Evolutionary conservation across 37 sponge, comb jelly and placozoan genomes (phyloP).

Genomic region (Crambe crambe): DNA sequence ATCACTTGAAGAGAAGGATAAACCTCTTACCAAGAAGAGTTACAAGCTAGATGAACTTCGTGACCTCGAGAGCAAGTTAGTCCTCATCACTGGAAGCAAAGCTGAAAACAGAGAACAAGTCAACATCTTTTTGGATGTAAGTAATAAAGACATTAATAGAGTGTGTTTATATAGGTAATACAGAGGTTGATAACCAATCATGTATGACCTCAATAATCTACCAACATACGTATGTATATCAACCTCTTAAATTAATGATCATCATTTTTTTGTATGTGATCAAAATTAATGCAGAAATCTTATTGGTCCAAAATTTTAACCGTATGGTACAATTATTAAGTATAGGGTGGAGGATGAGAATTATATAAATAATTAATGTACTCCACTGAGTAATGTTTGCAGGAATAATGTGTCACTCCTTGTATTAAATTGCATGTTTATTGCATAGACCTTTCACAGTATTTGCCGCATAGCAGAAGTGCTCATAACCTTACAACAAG

Average conservation of each 20-base stretch:
- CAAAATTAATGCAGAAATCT: too few relatives aligned
- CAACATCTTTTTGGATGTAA: slow-evolving; percentile 57
- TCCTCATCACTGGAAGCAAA: slow-evolving; percentile 75
- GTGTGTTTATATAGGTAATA: neutral
- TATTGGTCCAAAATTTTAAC: too few relatives aligned
- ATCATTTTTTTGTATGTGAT: too few relatives aligned
- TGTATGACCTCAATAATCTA: too few relatives aligned
- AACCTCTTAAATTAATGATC: too few relatives aligned
- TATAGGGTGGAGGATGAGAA: too few relatives aligned
- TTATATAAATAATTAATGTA: too few relatives aligned
- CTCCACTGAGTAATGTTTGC: too few relatives aligned
- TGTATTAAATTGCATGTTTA: too few relatives aligned
- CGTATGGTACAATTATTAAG: too few relatives aligned
- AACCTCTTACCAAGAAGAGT: slow-evolving; percentile 23
- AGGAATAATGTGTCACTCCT: too few relatives aligned
- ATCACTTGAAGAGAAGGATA: neutral
- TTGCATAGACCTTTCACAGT: slow-evolving; percentile 51
- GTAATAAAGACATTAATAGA: neutral
- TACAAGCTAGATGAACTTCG: slow-evolving; percentile 70
- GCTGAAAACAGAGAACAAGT: slow-evolving; percentile 51
- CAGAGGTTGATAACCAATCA: neutral
- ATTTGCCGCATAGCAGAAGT: slow-evolving; percentile 48
- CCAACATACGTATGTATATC: too few relatives aligned
- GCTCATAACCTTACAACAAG: slow-evolving; percentile 31
- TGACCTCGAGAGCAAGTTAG: slow-evolving; percentile 82